A percentile compares a stretch with the other conserved stretches of the same genome.
Evolutionary conservation across 2,888 invertebrate genomes (phyloP).

Genomic region (Plebejus argus): DNA sequence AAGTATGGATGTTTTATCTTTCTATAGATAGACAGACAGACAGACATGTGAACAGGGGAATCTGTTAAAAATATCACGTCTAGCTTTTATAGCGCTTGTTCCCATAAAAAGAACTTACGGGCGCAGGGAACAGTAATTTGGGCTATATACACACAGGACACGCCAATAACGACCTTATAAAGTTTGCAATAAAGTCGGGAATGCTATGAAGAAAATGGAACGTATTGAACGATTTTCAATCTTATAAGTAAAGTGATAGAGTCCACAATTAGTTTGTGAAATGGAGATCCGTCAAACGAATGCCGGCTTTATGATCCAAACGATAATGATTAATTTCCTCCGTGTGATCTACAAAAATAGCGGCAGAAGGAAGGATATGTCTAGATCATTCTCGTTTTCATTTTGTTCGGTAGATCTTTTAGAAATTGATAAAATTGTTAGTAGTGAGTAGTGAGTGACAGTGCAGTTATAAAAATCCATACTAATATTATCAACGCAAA

Average conservation of each 20-base stretch:
- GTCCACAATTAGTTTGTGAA: not conserved
- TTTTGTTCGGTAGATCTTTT: not conserved
- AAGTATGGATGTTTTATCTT: too few relatives aligned
- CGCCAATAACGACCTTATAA: not conserved
- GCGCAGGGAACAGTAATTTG: slow-evolving; percentile 41
- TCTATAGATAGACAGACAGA: not conserved
- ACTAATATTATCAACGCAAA: too few relatives aligned
- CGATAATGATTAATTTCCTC: not conserved
- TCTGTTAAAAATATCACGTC: slow-evolving; percentile 71
- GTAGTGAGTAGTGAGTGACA: not conserved
- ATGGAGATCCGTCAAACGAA: not conserved
- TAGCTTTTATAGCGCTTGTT: slow-evolving; percentile 8
- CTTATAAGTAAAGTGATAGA: not conserved
- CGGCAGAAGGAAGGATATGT: not conserved
- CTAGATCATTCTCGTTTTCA: slow-evolving; percentile 19
- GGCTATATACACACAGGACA: not conserved
- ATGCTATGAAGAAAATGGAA: not conserved
- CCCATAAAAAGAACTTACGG: slow-evolving; percentile 70
- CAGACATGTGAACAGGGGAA: slow-evolving; percentile 31
- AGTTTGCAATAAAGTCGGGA: not conserved
- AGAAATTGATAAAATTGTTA: not conserved
- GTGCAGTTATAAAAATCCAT: too few relatives aligned
- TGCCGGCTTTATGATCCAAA: not conserved
- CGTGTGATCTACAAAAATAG: not conserved
- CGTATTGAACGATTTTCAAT: not conserved